A percentile compares a stretch with the other conserved stretches of the same genome.
Evolutionary conservation across 2,888 invertebrate species (phyloP).

Genomic region (Cryptus viduatorius): DNA sequence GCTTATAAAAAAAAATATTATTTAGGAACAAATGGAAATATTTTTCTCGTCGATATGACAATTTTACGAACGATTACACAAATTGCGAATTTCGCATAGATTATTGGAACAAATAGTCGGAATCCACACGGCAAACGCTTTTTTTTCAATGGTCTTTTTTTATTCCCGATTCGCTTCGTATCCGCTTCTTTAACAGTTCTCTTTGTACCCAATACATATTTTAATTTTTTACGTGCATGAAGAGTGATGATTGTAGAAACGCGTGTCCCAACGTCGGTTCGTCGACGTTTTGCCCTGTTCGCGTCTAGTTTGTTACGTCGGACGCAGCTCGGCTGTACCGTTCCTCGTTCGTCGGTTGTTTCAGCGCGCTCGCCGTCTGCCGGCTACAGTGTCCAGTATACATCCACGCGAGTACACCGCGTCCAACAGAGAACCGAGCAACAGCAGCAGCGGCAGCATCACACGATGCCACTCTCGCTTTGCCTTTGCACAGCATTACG

Average conservation of each 20-base stretch:
- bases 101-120: neutral
- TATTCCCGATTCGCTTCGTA: slow-evolving; percentile 1
- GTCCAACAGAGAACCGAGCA: slow-evolving; percentile 44
- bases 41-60: neutral
- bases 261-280: slow-evolving; percentile 47
- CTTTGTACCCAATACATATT: neutral
- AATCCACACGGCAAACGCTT: neutral
- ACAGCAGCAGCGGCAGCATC: slow-evolving; percentile 46
- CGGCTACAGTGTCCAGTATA: slow-evolving; percentile 5
- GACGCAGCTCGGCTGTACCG: slow-evolving; percentile 51
- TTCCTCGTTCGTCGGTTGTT: slow-evolving; percentile 58
- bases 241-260: slow-evolving; percentile 64
- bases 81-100: neutral
- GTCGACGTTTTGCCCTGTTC: slow-evolving; percentile 51
- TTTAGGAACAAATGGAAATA: slow-evolving; percentile 20
- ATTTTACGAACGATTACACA: neutral
- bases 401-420: slow-evolving; percentile 29
- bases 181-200: slow-evolving; percentile 22
- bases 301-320: slow-evolving; percentile 58
- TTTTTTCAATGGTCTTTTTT: neutral
- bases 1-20: slow-evolving; percentile 8
- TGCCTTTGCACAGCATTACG: slow-evolving; percentile 68
- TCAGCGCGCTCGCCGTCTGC: slow-evolving; percentile 36
- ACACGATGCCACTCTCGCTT: slow-evolving; percentile 66
- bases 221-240: slow-evolving; percentile 42